Conservation (phyloP, 2,888 invertebrate genomes). For the Choreutis nemorana region DNA sequence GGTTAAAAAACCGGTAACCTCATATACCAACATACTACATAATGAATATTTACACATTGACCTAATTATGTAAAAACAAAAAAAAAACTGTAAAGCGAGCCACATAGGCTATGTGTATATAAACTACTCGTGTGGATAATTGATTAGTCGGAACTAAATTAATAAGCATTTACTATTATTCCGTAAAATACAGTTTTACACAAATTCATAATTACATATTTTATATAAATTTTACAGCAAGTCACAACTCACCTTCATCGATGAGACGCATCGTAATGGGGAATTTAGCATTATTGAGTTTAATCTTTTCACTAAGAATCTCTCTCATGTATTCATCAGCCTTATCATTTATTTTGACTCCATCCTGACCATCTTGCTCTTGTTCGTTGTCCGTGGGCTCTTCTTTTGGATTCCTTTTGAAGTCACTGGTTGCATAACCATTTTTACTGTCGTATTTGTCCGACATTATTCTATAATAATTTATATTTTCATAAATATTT, state of each 20-base stretch:
- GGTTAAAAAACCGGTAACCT: too few species aligned
- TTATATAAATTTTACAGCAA: too few species aligned
- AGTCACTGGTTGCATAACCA: constrained; percentile 53
- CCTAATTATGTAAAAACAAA: too few species aligned
- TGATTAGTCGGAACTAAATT: too few species aligned
- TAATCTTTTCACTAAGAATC: constrained; percentile 74
- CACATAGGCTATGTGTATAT: not conserved
- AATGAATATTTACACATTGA: too few species aligned
- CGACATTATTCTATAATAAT: too few species aligned
- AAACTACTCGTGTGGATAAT: constrained; percentile 1
- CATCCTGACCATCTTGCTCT: constrained; percentile 63
- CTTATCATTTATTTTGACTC: constrained; percentile 70
- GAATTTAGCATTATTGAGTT: constrained; percentile 71
- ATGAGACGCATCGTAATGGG: constrained; percentile 75
- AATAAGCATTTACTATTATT: too few species aligned
- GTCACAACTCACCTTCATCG: constrained; percentile 70
- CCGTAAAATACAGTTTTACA: too few species aligned
- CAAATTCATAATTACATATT: too few species aligned
- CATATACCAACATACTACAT: too few species aligned
- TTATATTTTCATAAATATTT: too few species aligned
- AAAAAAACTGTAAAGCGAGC: too few species aligned
- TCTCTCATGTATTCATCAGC: constrained; percentile 82
- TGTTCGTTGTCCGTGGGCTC: constrained; percentile 25
- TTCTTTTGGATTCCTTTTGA: constrained; percentile 47
- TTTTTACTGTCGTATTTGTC: constrained; percentile 48